Evolutionary conservation across 1,140 invertebrate species (phyloP).

Genomic region (Rhizoglyphus robini): DNA sequence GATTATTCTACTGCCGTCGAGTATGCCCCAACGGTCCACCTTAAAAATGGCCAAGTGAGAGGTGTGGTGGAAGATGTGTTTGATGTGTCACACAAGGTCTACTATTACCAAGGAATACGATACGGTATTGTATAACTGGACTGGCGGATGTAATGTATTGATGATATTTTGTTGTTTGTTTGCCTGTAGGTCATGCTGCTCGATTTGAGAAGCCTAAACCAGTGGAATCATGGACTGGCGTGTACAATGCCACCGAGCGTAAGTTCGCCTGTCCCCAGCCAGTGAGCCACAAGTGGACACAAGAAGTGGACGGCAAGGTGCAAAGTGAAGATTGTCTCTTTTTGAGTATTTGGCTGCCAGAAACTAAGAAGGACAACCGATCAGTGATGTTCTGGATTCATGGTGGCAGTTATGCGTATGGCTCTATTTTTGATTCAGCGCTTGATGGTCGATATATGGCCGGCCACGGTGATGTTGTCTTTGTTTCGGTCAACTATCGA

Average conservation of each 20-base stretch:
- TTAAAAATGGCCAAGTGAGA: too few relatives aligned
- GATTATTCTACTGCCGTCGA: too few relatives aligned
- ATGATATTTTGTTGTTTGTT: too few relatives aligned
- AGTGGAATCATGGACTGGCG: neutral
- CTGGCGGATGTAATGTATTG: too few relatives aligned
- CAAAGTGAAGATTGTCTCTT: slow-evolving; percentile 34
- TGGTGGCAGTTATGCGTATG: slow-evolving; percentile 35
- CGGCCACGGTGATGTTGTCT: slow-evolving; percentile 75
- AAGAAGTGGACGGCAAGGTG: neutral
- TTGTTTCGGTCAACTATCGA: slow-evolving; percentile 91
- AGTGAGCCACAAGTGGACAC: neutral
- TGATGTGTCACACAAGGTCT: too few relatives aligned
- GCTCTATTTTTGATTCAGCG: slow-evolving; percentile 58
- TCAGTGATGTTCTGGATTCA: slow-evolving; percentile 29
- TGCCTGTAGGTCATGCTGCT: neutral
- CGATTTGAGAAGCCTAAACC: neutral
- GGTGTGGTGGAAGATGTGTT: too few relatives aligned
- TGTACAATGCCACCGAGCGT: too few relatives aligned
- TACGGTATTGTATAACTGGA: too few relatives aligned
- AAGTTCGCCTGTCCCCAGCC: neutral
- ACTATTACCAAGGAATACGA: too few relatives aligned
- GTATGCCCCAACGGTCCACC: too few relatives aligned
- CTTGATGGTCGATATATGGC: slow-evolving; percentile 77
- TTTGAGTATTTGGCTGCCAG: slow-evolving; percentile 32
- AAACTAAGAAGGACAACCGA: neutral